These are phyloP conservation scores for Beris morrisii DNA, from an alignment of 2,888 invertebrate species.

Conservation along the genomic window DNA sequence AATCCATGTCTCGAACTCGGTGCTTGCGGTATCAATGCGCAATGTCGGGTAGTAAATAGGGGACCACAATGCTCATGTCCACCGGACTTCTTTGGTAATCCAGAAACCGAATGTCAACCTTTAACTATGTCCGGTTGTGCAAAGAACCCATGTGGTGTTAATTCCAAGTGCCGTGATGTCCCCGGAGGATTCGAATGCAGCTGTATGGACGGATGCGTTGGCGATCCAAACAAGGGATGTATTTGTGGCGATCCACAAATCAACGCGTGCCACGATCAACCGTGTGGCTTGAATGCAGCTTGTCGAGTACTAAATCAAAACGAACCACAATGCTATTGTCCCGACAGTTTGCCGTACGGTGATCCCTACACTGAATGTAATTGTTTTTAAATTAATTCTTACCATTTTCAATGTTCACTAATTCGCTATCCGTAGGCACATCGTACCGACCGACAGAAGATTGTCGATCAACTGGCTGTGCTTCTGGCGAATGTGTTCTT, in stretches of 20 bases:
- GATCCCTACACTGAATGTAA: slow-evolving; percentile 86
- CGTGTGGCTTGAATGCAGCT: slow-evolving; percentile 80
- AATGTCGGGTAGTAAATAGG: slow-evolving; percentile 77
- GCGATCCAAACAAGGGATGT: slow-evolving; percentile 80
- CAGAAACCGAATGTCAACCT: slow-evolving; percentile 68
- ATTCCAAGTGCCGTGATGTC: slow-evolving; percentile 78
- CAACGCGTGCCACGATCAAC: slow-evolving; percentile 75
- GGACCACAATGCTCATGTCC: slow-evolving; percentile 77
- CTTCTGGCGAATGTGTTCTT: slow-evolving; percentile 80
- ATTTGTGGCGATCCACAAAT: slow-evolving; percentile 68
- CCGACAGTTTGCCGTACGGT: slow-evolving; percentile 77
- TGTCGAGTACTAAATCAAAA: slow-evolving; percentile 70
- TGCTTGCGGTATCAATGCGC: slow-evolving; percentile 81
- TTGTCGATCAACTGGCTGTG: slow-evolving; percentile 82
- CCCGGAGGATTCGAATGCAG: slow-evolving; percentile 79
- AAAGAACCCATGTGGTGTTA: slow-evolving; percentile 81
- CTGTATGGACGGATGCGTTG: slow-evolving; percentile 77
- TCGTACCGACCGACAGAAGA: slow-evolving; percentile 61
- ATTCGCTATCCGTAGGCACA: slow-evolving; percentile 57
- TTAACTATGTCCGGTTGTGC: slow-evolving; percentile 73
- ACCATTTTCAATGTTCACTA: neutral
- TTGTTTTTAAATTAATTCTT: slow-evolving; percentile 48
- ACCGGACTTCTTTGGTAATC: slow-evolving; percentile 72
- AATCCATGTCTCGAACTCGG: slow-evolving; percentile 78
- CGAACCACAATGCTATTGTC: slow-evolving; percentile 81